These are phyloP conservation scores for Ostrea denselamellosa DNA, from an alignment of 1,140 invertebrate species.

Conservation along the genomic window DNA sequence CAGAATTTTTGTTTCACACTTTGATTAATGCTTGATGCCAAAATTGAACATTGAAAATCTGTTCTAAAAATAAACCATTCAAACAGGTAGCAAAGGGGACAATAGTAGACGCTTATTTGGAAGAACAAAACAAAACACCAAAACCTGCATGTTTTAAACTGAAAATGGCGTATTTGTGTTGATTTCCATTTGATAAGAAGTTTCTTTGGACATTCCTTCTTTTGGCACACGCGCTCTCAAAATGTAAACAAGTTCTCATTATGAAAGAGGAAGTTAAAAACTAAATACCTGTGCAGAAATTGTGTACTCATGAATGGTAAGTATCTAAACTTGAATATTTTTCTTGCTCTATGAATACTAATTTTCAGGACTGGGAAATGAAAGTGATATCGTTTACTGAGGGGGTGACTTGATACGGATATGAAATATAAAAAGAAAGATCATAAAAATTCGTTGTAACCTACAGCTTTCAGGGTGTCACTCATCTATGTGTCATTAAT, in stretches of 20 bases:
- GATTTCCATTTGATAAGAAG: neutral
- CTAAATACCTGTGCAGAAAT: neutral
- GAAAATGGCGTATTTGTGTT: neutral
- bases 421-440: no score
- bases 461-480: no score
- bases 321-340: neutral
- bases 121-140: neutral
- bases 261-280: constrained; percentile 17
- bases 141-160: neutral
- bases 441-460: no score
- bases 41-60: no score
- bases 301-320: constrained; percentile 6
- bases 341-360: no score
- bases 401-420: no score
- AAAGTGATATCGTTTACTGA: no score
- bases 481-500: no score
- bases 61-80: neutral
- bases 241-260: neutral
- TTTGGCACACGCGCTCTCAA: no score
- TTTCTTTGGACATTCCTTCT: neutral
- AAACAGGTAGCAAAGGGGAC: neutral
- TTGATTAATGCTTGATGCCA: no score
- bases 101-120: neutral
- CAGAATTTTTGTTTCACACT: no score
- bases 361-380: no score